Evolutionary conservation across 2,888 invertebrate species (phyloP).

Genomic region (Monochamus alternatus): DNA sequence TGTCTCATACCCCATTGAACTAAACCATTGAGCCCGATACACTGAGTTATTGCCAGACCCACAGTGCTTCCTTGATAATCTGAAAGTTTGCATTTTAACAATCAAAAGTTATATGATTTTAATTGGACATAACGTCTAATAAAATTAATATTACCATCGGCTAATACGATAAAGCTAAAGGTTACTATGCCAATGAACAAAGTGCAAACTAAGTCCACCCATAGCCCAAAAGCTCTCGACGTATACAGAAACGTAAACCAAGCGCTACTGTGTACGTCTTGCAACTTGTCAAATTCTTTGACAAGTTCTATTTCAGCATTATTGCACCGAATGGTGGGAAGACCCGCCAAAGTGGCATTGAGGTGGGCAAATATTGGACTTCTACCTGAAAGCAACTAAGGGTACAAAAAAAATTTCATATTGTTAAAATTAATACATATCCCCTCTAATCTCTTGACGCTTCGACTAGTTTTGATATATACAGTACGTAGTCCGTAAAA

Average conservation of each 20-base stretch:
- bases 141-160: slow-evolving; percentile 52
- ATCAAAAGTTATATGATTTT: slow-evolving; percentile 26
- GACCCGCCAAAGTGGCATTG: slow-evolving; percentile 81
- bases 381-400: slow-evolving; percentile 73
- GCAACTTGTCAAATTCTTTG: slow-evolving; percentile 74
- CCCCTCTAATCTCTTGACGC: slow-evolving; percentile 82
- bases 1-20: slow-evolving; percentile 81
- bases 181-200: slow-evolving; percentile 79
- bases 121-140: background rate
- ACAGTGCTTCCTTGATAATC: slow-evolving; percentile 70
- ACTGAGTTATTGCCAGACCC: slow-evolving; percentile 74
- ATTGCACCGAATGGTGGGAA: slow-evolving; percentile 82
- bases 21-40: slow-evolving; percentile 71
- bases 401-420: background rate
- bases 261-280: slow-evolving; percentile 79
- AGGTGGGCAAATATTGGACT: slow-evolving; percentile 84
- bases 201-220: slow-evolving; percentile 81
- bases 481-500: slow-evolving; percentile 79
- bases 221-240: slow-evolving; percentile 81
- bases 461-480: slow-evolving; percentile 83
- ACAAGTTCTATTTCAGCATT: slow-evolving; percentile 75
- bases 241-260: slow-evolving; percentile 81
- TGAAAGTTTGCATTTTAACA: slow-evolving; percentile 24
- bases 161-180: slow-evolving; percentile 76
- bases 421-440: slow-evolving; percentile 71